Conservation (phyloP, 2,888 invertebrate genomes). For the Chironomus riparius region DNA sequence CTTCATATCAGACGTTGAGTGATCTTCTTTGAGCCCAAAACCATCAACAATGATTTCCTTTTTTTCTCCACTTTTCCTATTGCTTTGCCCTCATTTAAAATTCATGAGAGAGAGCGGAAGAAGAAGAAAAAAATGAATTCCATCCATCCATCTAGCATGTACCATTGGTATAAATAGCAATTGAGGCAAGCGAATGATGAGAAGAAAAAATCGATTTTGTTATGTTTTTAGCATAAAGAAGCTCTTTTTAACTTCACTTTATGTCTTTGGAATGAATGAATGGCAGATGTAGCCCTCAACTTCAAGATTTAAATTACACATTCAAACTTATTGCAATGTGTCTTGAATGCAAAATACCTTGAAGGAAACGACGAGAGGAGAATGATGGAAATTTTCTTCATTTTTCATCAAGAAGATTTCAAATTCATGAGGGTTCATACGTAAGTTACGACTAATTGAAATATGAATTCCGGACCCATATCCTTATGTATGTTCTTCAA, state of each 20-base stretch:
- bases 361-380: not conserved
- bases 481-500: too few relatives aligned
- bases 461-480: too few relatives aligned
- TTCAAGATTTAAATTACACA: conserved; percentile 24
- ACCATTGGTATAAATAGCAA: not conserved
- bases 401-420: not conserved
- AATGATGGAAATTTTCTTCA: not conserved
- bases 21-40: conserved; percentile 21
- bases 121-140: not conserved
- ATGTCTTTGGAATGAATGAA: not conserved
- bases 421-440: not conserved
- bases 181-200: not conserved
- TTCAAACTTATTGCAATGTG: conserved; percentile 19
- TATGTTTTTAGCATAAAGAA: not conserved
- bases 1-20: conserved; percentile 22
- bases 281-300: conserved; percentile 8
- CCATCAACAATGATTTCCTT: conserved; percentile 18
- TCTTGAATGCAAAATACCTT: conserved; percentile 17
- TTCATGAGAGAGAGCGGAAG: conserved; percentile 15
- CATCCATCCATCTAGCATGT: not conserved
- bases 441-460: not conserved
- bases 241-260: not conserved
- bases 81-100: conserved; percentile 3
- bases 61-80: not conserved
- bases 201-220: not conserved